Conservation (phyloP, 2,113 vertebrate genomes). For the Phalacrocorax brasilianus region DNA sequence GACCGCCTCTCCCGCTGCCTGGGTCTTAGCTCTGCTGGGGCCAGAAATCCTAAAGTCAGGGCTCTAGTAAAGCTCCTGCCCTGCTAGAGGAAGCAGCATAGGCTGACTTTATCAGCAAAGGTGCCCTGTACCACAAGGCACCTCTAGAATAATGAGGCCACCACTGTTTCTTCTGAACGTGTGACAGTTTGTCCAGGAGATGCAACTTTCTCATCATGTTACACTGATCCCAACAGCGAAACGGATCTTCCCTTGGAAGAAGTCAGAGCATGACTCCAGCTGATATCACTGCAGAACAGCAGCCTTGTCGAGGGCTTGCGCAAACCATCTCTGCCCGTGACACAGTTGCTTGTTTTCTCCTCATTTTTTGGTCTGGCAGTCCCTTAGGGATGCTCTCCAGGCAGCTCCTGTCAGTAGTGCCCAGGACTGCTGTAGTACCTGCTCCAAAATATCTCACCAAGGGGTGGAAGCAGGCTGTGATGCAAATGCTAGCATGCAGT, state of each 20-base stretch:
- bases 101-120: accelerated
- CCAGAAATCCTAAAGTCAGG: background rate
- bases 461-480: background rate
- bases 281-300: background rate
- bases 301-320: background rate
- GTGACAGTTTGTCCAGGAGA: background rate
- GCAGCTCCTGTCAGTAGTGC: background rate
- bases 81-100: background rate
- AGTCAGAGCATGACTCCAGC: accelerated
- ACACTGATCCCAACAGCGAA: accelerated
- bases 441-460: background rate
- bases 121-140: accelerated
- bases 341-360: background rate
- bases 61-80: background rate
- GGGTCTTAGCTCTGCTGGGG: background rate
- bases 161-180: accelerated
- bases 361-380: accelerated
- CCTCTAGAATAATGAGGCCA: background rate
- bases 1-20: background rate
- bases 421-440: background rate
- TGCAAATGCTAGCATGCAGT: accelerated
- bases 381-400: background rate
- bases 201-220: background rate
- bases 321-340: background rate
- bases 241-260: background rate